Percentiles rank a stretch among this genome's conserved stretches.
phyloP scores from a whole-genome alignment of 2,113 vertebrate genomes.

The Syrrhaptes paradoxus region DNA sequence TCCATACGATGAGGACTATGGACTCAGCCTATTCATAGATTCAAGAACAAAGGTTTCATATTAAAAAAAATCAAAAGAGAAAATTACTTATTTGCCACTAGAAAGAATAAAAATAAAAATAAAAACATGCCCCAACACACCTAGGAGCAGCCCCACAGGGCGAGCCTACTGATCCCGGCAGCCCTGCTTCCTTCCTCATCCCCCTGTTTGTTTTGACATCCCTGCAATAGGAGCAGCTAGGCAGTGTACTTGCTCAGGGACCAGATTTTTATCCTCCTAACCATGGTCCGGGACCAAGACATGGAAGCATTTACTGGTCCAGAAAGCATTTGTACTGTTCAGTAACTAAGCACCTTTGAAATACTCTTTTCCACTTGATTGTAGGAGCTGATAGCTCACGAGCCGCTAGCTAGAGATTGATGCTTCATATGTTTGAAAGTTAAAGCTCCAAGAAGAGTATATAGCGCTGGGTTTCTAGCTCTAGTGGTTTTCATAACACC shows the following conservation, averaged over 20 bases:
- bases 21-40: background rate
- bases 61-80: background rate
- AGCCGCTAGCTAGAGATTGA: slow-evolving; percentile 67
- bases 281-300: background rate
- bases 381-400: slow-evolving; percentile 65
- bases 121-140: background rate
- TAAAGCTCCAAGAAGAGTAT: slow-evolving; percentile 38
- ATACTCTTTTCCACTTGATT: slow-evolving; percentile 66
- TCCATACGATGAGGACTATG: rapidly evolving
- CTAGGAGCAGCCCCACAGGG: background rate
- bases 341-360: slow-evolving; percentile 62
- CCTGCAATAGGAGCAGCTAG: background rate
- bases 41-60: background rate
- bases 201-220: background rate
- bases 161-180: background rate
- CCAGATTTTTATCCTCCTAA: slow-evolving; percentile 66
- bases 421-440: slow-evolving; percentile 68
- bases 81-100: background rate
- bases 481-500: slow-evolving; percentile 56
- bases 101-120: background rate
- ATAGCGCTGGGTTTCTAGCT: slow-evolving; percentile 43
- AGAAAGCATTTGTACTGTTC: slow-evolving; percentile 63
- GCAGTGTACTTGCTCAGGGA: slow-evolving; percentile 14
- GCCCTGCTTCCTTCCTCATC: background rate
- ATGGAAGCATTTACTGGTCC: slow-evolving; percentile 60